Conservation (phyloP, 2,888 invertebrate genomes). For the Hoplodrina ambigua region DNA sequence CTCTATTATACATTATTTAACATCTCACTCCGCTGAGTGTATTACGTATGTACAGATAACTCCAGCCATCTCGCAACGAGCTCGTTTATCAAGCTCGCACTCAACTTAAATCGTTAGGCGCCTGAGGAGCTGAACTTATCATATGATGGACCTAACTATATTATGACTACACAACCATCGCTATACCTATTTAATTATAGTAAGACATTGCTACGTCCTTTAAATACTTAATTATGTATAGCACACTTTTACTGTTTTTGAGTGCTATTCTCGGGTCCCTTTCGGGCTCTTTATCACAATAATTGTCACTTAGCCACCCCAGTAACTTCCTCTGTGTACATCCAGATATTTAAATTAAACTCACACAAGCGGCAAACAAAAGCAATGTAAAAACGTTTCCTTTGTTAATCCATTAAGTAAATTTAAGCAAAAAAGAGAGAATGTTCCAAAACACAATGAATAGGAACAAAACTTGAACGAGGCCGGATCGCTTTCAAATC, state of each 20-base stretch:
- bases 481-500: conserved; percentile 63
- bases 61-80: conserved; percentile 24
- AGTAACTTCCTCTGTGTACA: conserved; percentile 40
- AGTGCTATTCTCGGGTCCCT: conserved; percentile 27
- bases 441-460: conserved; percentile 61
- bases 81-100: conserved; percentile 54
- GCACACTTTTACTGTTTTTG: conserved; percentile 28
- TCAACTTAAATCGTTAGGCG: conserved; percentile 47
- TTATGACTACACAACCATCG: conserved; percentile 5
- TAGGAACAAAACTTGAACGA: conserved; percentile 61
- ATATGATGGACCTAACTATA: conserved; percentile 13
- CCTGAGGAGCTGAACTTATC: conserved; percentile 36
- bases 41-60: conserved; percentile 30
- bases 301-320: conserved; percentile 51
- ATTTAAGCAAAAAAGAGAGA: conserved; percentile 62
- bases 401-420: conserved; percentile 64
- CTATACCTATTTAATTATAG: background rate
- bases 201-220: background rate
- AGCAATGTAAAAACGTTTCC: conserved; percentile 56
- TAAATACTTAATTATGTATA: conserved; percentile 9
- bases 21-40: conserved; percentile 27
- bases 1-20: conserved; percentile 55
- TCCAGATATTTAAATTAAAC: conserved; percentile 59
- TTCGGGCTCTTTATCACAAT: conserved; percentile 41
- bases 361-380: conserved; percentile 57